Base-by-base conservation (phyloP, 92 coral and sea anemone genomes). In the Parazoanthus swiftii region DNA sequence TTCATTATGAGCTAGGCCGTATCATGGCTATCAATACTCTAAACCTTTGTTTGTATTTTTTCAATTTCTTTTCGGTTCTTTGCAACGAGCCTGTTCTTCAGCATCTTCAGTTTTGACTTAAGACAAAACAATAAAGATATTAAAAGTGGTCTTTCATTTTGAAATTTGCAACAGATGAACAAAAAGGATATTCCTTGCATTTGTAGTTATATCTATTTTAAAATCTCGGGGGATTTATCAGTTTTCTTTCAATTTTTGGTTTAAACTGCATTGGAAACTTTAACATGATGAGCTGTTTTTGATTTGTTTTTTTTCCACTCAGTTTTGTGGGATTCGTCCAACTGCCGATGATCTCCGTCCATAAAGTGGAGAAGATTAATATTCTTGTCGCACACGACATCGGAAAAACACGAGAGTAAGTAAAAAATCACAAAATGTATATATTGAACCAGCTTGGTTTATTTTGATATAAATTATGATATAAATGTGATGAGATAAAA, bases 371-470 rank as follows among this genome's bases (percentile, higher is more conserved):
- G 39, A 39, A 16, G 39, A 1, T 74, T 8, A 37, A 74, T 38
- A 74, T 74, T 74, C 44, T 74, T 37, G 78, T 74, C 43, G 78
- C 78, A 37, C 43, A 35, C 48, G 78, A 35, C 44, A 36, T 74
- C 23, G 78, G 78, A 16, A 36, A 74, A 21, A 37, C 18, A 36
- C 78, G 36, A 20, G 44, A 74, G 78, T 74, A 74, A 74, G 78
- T 74, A 72, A 1, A 15, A 54, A 54, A 0, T 54, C 9, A 0
- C 13, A 20, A 54, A 54, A 54, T 13, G 3, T 14, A 20, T 54
- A 1, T 3, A 15, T 54, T 18, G 59, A 54, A 11, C 18, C 16
- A 54, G 59, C 1, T 54, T 3, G 20, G 59, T 54, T 48, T 48
- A 48, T 29, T 29, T 29, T 29, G 33, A 29, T 29, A 29, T 29